phyloP scores from a whole-genome alignment of 2,888 invertebrate genomes.

The Acleris holmiana region DNA sequence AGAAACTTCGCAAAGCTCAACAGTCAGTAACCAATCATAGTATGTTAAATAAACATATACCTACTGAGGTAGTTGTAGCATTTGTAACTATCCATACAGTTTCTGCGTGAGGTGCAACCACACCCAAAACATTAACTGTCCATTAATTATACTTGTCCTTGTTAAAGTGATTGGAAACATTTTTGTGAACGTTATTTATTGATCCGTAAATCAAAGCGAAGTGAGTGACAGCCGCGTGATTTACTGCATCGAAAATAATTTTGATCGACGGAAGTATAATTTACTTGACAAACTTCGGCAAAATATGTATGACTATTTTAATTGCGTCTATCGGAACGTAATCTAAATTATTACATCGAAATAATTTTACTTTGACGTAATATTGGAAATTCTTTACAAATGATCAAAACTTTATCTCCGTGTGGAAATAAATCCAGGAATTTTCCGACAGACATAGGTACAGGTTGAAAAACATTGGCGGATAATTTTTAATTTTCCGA shows the following conservation, averaged over 20 bases:
- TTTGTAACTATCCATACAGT: too few relatives aligned
- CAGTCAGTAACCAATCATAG: too few relatives aligned
- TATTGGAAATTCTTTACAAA: slow-evolving; percentile 18
- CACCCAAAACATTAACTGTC: too few relatives aligned
- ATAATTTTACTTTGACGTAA: slow-evolving; percentile 8
- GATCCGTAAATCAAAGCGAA: slow-evolving; percentile 25
- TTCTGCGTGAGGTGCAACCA: too few relatives aligned
- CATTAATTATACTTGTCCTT: too few relatives aligned
- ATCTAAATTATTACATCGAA: slow-evolving; percentile 13
- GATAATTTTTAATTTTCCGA: slow-evolving; percentile 52
- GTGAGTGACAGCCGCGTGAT: slow-evolving; percentile 28
- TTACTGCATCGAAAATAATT: slow-evolving; percentile 22
- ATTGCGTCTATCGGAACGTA: slow-evolving; percentile 22
- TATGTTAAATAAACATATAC: too few relatives aligned
- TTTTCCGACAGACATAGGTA: not conserved
- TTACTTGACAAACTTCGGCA: slow-evolving; percentile 16
- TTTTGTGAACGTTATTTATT: slow-evolving; percentile 20
- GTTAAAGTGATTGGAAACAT: not conserved
- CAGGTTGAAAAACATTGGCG: slow-evolving; percentile 21
- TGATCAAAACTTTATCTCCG: slow-evolving; percentile 13
- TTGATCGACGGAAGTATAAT: slow-evolving; percentile 23
- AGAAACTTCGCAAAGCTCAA: too few relatives aligned
- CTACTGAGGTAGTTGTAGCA: too few relatives aligned
- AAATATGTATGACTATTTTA: slow-evolving; percentile 19
- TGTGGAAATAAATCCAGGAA: not conserved